A percentile compares a stretch with the other conserved stretches of the same genome.
Evolutionary conservation across 2,113 vertebrate species (phyloP).

Genomic region (Junco hyemalis): DNA sequence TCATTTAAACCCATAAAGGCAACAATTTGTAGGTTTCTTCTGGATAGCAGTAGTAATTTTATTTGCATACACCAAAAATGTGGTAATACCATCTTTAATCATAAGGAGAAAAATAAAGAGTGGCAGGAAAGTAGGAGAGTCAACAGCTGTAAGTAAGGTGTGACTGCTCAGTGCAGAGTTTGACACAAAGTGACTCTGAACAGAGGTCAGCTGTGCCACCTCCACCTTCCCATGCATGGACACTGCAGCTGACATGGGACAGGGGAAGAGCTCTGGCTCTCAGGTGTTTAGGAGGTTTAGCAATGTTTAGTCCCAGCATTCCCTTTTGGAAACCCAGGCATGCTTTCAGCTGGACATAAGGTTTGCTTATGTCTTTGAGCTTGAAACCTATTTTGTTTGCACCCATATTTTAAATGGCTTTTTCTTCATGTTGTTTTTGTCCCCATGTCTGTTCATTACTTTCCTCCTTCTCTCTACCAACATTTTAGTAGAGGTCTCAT

Average conservation of each 20-base stretch:
- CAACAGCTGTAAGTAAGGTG: neutral
- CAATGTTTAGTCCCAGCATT: neutral
- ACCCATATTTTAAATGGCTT: neutral
- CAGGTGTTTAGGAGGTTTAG: neutral
- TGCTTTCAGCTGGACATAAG: neutral
- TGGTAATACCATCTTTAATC: neutral
- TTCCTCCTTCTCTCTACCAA: neutral
- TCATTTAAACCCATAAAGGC: neutral
- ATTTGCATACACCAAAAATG: neutral
- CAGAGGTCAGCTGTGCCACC: neutral
- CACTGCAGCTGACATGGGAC: neutral
- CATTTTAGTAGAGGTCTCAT: neutral
- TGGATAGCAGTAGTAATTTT: neutral
- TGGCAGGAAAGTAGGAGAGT: neutral
- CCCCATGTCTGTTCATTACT: neutral
- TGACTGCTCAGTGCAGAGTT: fast-evolving
- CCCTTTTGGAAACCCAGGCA: neutral
- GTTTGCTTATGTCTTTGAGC: neutral
- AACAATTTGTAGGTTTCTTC: neutral
- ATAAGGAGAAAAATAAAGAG: neutral
- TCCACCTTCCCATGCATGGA: neutral
- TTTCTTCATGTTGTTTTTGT: neutral
- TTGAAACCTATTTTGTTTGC: neutral
- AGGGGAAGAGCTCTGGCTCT: neutral
- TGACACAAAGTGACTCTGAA: neutral